These are phyloP conservation scores for Platerodrilus igneus DNA, from an alignment of 2,888 invertebrate species.

Conservation along the genomic window DNA sequence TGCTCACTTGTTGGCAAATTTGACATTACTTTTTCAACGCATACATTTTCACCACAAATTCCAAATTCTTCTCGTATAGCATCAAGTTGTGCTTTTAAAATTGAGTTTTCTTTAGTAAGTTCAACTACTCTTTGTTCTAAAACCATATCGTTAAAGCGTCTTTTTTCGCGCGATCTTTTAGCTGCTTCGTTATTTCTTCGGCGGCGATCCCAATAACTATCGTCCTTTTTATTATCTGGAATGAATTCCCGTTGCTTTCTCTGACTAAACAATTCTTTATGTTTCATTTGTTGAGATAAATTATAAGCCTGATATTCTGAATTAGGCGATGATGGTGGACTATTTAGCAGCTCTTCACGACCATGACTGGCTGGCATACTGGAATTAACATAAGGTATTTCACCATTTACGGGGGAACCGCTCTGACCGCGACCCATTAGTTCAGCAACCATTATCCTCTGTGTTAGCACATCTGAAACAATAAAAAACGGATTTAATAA, in stretches of 20 bases:
- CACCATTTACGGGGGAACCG: constrained; percentile 65
- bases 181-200: constrained; percentile 96
- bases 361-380: constrained; percentile 50
- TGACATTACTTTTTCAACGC: constrained; percentile 83
- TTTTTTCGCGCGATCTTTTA: constrained; percentile 92
- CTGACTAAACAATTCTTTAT: constrained; percentile 82
- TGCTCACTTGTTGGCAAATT: constrained; percentile 81
- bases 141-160: constrained; percentile 94
- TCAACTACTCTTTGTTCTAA: constrained; percentile 91
- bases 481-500: constrained; percentile 7
- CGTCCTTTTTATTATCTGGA: constrained; percentile 94
- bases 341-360: constrained; percentile 44
- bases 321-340: constrained; percentile 43
- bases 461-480: constrained; percentile 48
- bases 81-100: constrained; percentile 86
- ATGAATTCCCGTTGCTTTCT: constrained; percentile 95
- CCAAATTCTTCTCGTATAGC: constrained; percentile 92
- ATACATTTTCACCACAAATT: constrained; percentile 80
- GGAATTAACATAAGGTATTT: constrained; percentile 59
- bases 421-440: constrained; percentile 73
- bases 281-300: constrained; percentile 52
- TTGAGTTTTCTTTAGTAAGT: constrained; percentile 91
- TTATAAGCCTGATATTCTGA: constrained; percentile 49
- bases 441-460: constrained; percentile 84
- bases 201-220: constrained; percentile 95